Base-by-base conservation (phyloP, 64 coral and sea anemone genomes). In the Astreopora myriophthalma region DNA sequence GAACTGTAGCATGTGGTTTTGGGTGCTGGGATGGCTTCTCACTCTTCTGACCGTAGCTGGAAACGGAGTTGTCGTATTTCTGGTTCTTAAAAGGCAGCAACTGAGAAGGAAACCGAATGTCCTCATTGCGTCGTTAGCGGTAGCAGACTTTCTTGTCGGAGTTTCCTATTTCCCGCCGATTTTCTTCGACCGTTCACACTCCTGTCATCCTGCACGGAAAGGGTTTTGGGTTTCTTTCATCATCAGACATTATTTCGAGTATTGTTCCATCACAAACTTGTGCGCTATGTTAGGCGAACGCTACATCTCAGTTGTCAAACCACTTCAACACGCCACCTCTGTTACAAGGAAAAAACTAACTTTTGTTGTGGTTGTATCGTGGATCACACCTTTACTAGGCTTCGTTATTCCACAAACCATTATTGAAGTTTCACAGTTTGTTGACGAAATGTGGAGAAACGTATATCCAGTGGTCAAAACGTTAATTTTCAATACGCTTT, bases 271-370 rank as follows among this genome's bases (percentile, higher is more conserved):
- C 0, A 34, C 33, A 8, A 89, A 89, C 46, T 19, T 89, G 19
- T 89, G 87, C 35, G 24, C 22, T 16, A 64, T 89, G 73, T 76
- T 74, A 30, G 31, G 36, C 1, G 87, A 89, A 11, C 71, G 87
- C 4, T 78, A 89, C 36, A 77, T 89, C 17, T 89, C 87, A n/a
- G 64, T 89, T 22, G 46, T 40, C 1, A 89, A 76, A 19, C 87
- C 87, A 0, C 48, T 89, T 9, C 75, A 78, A 34, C 49, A 89
- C 34, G 52, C 75, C 9, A 25, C 60, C 9, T 37, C 24, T 6
- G 74, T 89, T 44, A 89, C 71, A 3, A 64, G 35, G 1, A 89
- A 76, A 35, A 57, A 31, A 12, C 31, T 89, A 1, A 29, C 40
- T 19, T n/a, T 13, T 4, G 34, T 73, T 29, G 6, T 87, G 34